Base-by-base conservation (phyloP, 2,888 invertebrate species). In the Trichogramma dendrolimi region DNA sequence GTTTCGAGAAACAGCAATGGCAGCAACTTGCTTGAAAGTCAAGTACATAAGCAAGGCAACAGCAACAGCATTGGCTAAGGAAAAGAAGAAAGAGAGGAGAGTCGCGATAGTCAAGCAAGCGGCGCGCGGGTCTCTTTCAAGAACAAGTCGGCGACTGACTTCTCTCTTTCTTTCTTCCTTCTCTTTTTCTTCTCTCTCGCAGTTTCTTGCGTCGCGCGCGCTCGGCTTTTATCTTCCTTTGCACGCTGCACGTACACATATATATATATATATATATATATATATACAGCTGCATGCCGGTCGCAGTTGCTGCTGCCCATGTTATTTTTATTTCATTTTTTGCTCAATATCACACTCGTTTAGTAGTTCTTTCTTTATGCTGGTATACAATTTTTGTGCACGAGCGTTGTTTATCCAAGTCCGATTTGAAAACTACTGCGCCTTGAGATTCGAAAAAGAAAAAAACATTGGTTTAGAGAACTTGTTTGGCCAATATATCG, bases 131-230 rank as follows among this genome's bases (percentile, higher is more conserved):
- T 56, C 49, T 48, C 49, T 56, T 49, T 56, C 39, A 48, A 49
- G 49, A 56, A 49, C 41, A 14, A 6, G 42, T 14, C 11, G 14
- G 42, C 40, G 40, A n/a, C 40, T 62, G 55, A 63, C 59, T 60
- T 58, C 59, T 56, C 58, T 58, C 27, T 27, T 27, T 27, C 27
- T 27, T 27, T 53, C 11, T 55, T 62, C 46, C 55, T 57, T 60
- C 57, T 43, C 59, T 64, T 62, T 27, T 63, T 56, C 51, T 56
- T 58, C 63, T 50, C 49, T 53, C 58, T 63, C 52, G 52, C 55
- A 63, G 62, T 67, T 61, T 63, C 62, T 60, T 55, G 60, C 52
- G 52, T 55, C 61, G 39, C 47, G 51, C 54, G 5, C 42, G 38
- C 44, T 48, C 27, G 27, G 27, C 27, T 27, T 27, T 27, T 27